These are phyloP conservation scores for Naja naja DNA, from an alignment of 2,113 vertebrate species.

Conservation along the genomic window DNA sequence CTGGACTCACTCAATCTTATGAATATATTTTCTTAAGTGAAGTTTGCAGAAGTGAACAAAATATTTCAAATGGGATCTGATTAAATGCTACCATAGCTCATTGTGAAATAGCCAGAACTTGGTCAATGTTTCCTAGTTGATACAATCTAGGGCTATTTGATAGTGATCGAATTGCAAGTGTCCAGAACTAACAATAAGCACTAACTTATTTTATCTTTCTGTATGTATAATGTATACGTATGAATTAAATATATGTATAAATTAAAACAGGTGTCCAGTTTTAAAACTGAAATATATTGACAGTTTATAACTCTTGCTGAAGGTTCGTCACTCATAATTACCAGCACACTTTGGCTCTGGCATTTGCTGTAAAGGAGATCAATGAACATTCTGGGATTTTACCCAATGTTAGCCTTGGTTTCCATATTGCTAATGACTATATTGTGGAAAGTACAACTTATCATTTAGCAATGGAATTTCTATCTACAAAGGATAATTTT, in stretches of 20 bases:
- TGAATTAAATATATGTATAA: not conserved
- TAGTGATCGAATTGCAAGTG: not conserved
- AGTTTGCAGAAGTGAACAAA: not conserved
- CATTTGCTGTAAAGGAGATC: not conserved
- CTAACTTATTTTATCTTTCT: not conserved
- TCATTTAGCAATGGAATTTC: not conserved
- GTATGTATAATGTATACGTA: too few relatives aligned
- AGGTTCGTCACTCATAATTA: not conserved
- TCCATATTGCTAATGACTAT: not conserved
- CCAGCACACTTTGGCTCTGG: not conserved
- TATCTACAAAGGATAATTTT: not conserved
- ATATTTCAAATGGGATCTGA: not conserved
- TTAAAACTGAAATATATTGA: not conserved
- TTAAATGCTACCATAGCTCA: not conserved
- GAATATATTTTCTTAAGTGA: not conserved
- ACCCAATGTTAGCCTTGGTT: not conserved
- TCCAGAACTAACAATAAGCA: not conserved
- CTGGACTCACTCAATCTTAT: not conserved
- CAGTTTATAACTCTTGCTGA: rapidly evolving
- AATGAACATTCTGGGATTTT: not conserved
- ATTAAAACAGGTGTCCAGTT: not conserved
- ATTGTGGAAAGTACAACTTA: not conserved
- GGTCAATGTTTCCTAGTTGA: not conserved
- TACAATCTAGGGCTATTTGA: not conserved
- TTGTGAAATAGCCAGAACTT: not conserved